Percentiles rank a stretch among this genome's conserved stretches.
phyloP scores from a whole-genome alignment of 2,113 vertebrate species.

The Psittacula cyanocephala region DNA sequence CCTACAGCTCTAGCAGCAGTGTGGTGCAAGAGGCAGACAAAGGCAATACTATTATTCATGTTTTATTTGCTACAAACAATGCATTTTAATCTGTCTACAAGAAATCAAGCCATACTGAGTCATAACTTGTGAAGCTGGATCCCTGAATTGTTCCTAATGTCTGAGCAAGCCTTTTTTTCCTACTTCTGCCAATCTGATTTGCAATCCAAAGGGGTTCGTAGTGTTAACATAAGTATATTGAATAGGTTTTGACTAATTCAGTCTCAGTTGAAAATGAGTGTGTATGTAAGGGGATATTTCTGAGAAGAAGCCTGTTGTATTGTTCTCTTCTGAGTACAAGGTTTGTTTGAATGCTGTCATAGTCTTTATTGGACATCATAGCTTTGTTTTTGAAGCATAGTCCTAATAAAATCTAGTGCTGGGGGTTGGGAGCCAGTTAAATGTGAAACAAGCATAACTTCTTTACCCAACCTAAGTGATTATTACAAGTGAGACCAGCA shows the following conservation, averaged over 20 bases:
- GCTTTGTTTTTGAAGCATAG: background rate
- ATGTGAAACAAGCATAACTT: background rate
- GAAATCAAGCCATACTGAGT: constrained; percentile 18
- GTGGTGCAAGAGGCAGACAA: background rate
- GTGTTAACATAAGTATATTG: background rate
- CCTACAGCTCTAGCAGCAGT: background rate
- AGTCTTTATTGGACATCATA: background rate
- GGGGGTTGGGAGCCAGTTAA: background rate
- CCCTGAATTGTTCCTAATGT: constrained; percentile 5
- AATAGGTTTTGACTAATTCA: constrained; percentile 6
- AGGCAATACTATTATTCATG: background rate
- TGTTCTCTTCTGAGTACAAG: background rate
- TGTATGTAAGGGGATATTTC: constrained; percentile 29
- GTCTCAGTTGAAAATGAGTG: background rate
- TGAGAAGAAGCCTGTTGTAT: constrained; percentile 19
- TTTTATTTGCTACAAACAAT: constrained; percentile 15
- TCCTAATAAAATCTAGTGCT: background rate
- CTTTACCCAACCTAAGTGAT: background rate
- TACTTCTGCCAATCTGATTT: background rate
- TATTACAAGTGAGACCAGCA: background rate
- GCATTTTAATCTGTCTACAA: constrained; percentile 22
- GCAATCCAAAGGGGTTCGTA: background rate
- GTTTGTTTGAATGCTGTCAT: background rate
- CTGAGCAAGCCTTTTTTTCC: constrained; percentile 11
- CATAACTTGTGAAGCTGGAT: background rate